phyloP scores from a whole-genome alignment of 2,888 invertebrate genomes.

The Chironomus tentans region DNA sequence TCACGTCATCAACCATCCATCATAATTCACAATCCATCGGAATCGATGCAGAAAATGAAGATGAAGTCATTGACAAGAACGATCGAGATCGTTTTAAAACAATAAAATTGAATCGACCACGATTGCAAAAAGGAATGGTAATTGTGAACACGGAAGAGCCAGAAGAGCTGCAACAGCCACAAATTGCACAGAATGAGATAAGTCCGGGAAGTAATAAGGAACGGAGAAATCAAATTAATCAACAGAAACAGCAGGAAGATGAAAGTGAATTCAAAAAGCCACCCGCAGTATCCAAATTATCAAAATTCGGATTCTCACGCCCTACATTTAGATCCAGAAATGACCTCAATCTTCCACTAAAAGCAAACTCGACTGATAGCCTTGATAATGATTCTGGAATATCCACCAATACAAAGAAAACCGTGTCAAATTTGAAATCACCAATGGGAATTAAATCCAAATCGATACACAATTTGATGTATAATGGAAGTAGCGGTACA shows the following conservation, averaged over 20 bases:
- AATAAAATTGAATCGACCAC: conserved; percentile 37
- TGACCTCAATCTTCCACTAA: conserved; percentile 10
- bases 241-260: background rate
- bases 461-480: conserved; percentile 40
- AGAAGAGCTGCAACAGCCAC: background rate
- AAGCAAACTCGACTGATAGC: conserved; percentile 23
- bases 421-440: conserved; percentile 33
- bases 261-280: conserved; percentile 11
- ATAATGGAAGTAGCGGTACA: conserved; percentile 30
- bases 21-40: background rate
- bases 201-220: conserved; percentile 23
- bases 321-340: conserved; percentile 5
- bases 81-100: conserved; percentile 42
- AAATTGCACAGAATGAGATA: background rate
- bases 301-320: conserved; percentile 19
- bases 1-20: background rate
- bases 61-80: conserved; percentile 19
- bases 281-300: background rate
- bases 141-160: background rate
- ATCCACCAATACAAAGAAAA: background rate
- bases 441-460: conserved; percentile 42
- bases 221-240: conserved; percentile 14
- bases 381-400: conserved; percentile 6
- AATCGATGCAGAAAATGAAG: background rate
- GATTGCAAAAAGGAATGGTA: conserved; percentile 28